Evolutionary conservation across 2,888 invertebrate species (phyloP).

Genomic region (Orthosia gothica): DNA sequence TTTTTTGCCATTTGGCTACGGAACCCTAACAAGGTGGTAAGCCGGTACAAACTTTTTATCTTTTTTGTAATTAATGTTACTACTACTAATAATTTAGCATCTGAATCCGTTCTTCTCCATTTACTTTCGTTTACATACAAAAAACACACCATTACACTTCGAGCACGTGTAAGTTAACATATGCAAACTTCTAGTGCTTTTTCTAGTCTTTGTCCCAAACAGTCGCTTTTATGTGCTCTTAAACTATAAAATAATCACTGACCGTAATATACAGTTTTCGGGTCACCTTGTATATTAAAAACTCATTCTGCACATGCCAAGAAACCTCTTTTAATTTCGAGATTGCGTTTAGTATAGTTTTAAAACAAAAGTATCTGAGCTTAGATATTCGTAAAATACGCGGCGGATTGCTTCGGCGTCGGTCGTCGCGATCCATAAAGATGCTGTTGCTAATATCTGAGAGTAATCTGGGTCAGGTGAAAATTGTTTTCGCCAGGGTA

Average conservation of each 20-base stretch:
- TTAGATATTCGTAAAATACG: conserved; percentile 53
- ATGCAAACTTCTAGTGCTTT: not conserved
- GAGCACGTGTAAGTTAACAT: not conserved
- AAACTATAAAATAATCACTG: not conserved
- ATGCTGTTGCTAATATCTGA: conserved; percentile 70
- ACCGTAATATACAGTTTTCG: no score
- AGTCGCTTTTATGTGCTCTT: not conserved
- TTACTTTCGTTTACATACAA: no score
- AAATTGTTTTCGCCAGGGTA: conserved; percentile 42
- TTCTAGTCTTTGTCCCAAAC: not conserved
- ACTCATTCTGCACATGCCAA: conserved; percentile 26
- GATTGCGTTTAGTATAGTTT: conserved; percentile 51
- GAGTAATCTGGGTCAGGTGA: conserved; percentile 69
- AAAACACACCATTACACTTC: no score
- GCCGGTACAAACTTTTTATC: no score
- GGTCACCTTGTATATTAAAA: conserved; percentile 23
- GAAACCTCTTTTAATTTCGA: conserved; percentile 55
- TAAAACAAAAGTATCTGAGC: conserved; percentile 39
- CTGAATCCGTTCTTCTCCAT: no score
- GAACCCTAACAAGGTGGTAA: no score
- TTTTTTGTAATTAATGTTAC: no score
- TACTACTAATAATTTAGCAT: no score
- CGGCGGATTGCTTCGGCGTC: conserved; percentile 54
- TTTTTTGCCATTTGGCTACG: no score
- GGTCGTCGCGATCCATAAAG: conserved; percentile 67